Evolutionary conservation across 2,113 vertebrate species (phyloP), one percentile per base, ranked within the genome.

Genomic region (Pristiophorus japonicus): DNA sequence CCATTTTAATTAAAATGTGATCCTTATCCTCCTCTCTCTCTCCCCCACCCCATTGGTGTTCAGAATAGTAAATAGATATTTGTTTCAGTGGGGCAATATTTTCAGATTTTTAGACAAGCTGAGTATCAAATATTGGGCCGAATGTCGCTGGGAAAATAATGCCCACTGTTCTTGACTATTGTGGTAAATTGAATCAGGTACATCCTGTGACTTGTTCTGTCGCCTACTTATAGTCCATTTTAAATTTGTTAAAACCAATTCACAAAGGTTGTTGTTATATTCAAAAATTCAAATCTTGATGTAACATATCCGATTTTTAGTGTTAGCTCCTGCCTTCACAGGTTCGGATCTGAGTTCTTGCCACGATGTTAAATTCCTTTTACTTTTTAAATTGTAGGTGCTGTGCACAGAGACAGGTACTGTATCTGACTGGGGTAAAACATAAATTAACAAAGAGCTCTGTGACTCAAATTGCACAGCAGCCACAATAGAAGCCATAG

Each of bases 1-100:
- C 24, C 38, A 47, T 94, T 67, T 94, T 70, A 70, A 45, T 93
- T 47, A 94, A 94, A 94, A 94, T 20, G 3, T 65, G 62, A 93
- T 93, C 38, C 34, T 38, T 93, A 66, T 94, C 66, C 66, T 94
- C 66, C 66, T 30, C 12, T 4, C 66, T 7, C 93, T 22, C 0
- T 4, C 75, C 10, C 85, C 38, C n/a, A n/a, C n/a, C n/a, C n/a
- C n/a, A n/a, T 14, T 70, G 24, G 55, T 66, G 8, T 1, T 1
- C 66, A 30, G 42, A 70, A 47, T 47, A 51, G 51, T 70, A 51
- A 70, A 67, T 47, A 73, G 24, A 70, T 94, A 59, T 90, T 59
- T 34, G 78, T 81, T 81, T 42, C 16, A 38, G 34, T 63, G 7
- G 18, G 55, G 5, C 59, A 63, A 65, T 62, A 38, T 38, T 65